Evolutionary conservation across 37 sponge, comb jelly and placozoan species (phyloP).

Genomic region (Eunapius fragilis): DNA sequence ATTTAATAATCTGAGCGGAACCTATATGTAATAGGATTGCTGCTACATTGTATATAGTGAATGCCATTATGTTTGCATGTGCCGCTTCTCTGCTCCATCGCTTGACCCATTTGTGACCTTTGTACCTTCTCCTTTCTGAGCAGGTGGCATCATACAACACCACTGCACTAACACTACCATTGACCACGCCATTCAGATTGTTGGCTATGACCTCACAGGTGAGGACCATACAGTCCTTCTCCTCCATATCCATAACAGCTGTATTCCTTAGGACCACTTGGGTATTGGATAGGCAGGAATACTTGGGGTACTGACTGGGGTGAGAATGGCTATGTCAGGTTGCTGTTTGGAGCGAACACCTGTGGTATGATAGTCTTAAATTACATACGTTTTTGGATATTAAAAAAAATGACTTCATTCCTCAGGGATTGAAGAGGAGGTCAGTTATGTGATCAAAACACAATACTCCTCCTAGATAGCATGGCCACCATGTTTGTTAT

Average conservation of each 20-base stretch:
- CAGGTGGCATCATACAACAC: slow-evolving; percentile 86
- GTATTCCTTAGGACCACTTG: slow-evolving; percentile 57
- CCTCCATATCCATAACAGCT: background rate
- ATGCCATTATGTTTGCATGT: no score
- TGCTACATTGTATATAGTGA: no score
- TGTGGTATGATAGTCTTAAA: slow-evolving; percentile 54
- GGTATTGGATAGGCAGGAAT: slow-evolving; percentile 87
- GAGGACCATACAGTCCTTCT: background rate
- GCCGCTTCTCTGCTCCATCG: no score
- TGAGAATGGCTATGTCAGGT: slow-evolving; percentile 67
- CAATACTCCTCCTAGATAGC: background rate
- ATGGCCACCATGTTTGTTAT: no score
- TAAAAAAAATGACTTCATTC: background rate
- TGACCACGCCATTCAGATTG: slow-evolving; percentile 85
- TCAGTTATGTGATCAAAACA: background rate
- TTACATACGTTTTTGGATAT: background rate
- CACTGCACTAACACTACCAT: slow-evolving; percentile 56
- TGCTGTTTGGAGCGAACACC: slow-evolving; percentile 59
- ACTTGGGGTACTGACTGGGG: slow-evolving; percentile 92
- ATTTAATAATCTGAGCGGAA: background rate
- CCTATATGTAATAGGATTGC: no score
- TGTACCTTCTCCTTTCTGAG: background rate
- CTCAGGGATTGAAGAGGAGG: background rate
- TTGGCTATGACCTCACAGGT: slow-evolving; percentile 80
- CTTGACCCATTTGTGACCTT: no score